Evolutionary conservation across 2,888 invertebrate species (phyloP).

Genomic region (Tryphoninae sp.): DNA sequence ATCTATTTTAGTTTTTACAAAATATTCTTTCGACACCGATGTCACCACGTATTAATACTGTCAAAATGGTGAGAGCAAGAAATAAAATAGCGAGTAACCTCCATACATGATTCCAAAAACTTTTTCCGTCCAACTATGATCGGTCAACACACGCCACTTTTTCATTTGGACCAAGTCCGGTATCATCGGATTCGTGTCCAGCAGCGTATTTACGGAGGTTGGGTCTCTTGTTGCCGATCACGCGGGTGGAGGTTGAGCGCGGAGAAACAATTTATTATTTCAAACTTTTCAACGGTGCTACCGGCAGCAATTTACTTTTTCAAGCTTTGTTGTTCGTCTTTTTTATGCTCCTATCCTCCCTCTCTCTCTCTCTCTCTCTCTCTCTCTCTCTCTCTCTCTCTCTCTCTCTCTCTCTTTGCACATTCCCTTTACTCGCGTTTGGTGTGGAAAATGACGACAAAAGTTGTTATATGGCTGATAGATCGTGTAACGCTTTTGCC

Average conservation of each 20-base stretch:
- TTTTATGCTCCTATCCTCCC: not conserved
- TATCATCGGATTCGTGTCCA: slow-evolving; percentile 37
- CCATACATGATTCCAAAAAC: not conserved
- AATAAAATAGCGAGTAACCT: not conserved
- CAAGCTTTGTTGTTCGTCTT: slow-evolving; percentile 26
- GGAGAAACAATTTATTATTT: slow-evolving; percentile 75
- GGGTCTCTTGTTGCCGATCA: slow-evolving; percentile 36
- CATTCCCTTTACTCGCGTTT: slow-evolving; percentile 41
- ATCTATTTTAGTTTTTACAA: no score
- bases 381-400: slow-evolving; percentile 5
- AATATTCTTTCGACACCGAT: no score
- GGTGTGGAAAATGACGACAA: slow-evolving; percentile 43
- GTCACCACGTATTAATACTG: no score
- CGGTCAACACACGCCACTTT: not conserved
- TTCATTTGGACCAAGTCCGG: slow-evolving; percentile 15
- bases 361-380: slow-evolving; percentile 30
- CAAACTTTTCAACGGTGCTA: slow-evolving; percentile 70
- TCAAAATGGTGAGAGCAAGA: not conserved
- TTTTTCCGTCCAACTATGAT: not conserved
- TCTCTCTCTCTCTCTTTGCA: slow-evolving; percentile 30
- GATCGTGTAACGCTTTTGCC: slow-evolving; percentile 33
- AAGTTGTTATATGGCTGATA: slow-evolving; percentile 55
- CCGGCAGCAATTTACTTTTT: slow-evolving; percentile 68
- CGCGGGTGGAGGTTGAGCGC: slow-evolving; percentile 56
- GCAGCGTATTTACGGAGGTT: slow-evolving; percentile 40